phyloP scores from a whole-genome alignment of 2,888 invertebrate genomes.

The Clepsis dumicolana region DNA sequence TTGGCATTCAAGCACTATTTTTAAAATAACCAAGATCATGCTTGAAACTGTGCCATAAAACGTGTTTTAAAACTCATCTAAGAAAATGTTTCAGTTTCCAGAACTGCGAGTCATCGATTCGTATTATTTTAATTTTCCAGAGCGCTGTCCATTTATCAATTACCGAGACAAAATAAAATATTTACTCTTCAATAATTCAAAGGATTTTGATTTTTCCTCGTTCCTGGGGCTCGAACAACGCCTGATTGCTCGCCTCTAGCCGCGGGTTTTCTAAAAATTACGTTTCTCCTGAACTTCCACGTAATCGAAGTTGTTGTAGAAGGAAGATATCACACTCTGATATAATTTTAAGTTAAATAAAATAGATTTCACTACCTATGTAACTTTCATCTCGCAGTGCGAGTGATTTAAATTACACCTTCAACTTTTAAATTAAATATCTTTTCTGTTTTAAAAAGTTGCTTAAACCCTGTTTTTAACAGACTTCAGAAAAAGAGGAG shows the following conservation, averaged over 20 bases:
- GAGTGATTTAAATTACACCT: too few relatives aligned
- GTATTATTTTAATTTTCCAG: conserved; percentile 43
- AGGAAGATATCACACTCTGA: conserved; percentile 27
- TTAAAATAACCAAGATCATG: background rate
- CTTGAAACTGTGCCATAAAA: background rate
- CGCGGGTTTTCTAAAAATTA: conserved; percentile 74
- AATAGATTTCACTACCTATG: too few relatives aligned
- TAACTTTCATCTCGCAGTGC: too few relatives aligned
- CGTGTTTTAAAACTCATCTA: background rate
- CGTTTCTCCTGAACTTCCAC: conserved; percentile 64
- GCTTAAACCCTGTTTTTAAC: too few relatives aligned
- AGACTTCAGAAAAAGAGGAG: too few relatives aligned
- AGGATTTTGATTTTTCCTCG: conserved; percentile 38
- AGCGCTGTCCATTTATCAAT: conserved; percentile 33
- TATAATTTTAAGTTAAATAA: too few relatives aligned
- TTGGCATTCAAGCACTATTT: too few relatives aligned
- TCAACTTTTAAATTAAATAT: too few relatives aligned
- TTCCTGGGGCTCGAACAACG: conserved; percentile 49
- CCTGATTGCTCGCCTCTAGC: conserved; percentile 62
- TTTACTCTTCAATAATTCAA: conserved; percentile 41
- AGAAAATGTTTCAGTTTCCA: background rate
- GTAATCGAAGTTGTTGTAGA: conserved; percentile 36
- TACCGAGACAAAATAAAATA: conserved; percentile 36
- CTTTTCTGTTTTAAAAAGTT: too few relatives aligned
- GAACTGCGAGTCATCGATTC: conserved; percentile 45